Base-by-base conservation (phyloP, 2,888 invertebrate genomes). In the Heliconius ismenius region DNA sequence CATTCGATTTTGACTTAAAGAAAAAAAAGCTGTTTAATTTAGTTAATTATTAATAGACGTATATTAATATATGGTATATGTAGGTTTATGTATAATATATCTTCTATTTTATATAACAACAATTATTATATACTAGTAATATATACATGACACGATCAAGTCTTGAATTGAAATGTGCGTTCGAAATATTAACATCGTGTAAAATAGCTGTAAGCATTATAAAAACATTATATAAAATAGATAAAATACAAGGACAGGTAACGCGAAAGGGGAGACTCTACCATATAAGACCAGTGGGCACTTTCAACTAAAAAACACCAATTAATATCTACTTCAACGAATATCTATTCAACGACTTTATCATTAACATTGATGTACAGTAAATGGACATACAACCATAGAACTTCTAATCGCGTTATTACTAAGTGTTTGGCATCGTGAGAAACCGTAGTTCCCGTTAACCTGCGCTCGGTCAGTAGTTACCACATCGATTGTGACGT, bases 351-450 rank as follows among this genome's bases (percentile, higher is more conserved):
- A 75, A 74, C 77, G 72, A 75, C 54, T 79, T 79, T 84, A 84
- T 84, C 82, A 84, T 83, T 83, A 87, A 89, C 87, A 87, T 86
- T 85, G 84, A 75, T 86, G 93, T 93, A 93, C 92, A 88, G 88
- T 93, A 93, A 92, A 93, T 93, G 93, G 93, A 93, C 93, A 92
- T 90, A 92, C 88, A 92, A 91, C 91, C 89, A 86, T 88, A 88
- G 81, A 80, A 83, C 84, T 80, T 82, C 88, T 91, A 90, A 86
- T 89, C 89, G 87, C 87, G 85, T 90, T 88, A 89, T 82, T 83
- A 84, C 84, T 84, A 82, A 81, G 83, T 80, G 82, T 88, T 93
- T 93, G 93, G 93, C 93, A 92, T 90, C 91, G 81, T 82, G 92
- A 92, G 92, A 91, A 79, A 81, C 81, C 80, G 74, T 76, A 80